These are phyloP conservation scores for Alentia gelatinosa DNA, from an alignment of 2,888 invertebrate species.

Conservation along the genomic window DNA sequence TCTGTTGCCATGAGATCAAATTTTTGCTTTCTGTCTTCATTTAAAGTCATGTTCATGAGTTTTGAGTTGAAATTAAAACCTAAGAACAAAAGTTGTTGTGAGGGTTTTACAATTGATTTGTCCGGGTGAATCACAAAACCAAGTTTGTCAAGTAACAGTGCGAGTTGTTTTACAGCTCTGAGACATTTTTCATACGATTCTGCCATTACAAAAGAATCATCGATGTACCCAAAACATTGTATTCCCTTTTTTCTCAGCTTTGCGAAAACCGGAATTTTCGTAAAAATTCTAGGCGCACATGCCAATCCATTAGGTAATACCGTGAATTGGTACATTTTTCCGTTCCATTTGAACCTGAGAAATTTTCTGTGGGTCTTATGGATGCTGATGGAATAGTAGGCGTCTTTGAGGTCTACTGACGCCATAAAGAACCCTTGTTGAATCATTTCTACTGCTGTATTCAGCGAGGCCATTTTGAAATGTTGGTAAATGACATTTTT, in stretches of 20 bases:
- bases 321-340: too few species aligned
- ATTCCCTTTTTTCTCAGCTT: not conserved
- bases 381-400: too few species aligned
- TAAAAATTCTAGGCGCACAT: not conserved
- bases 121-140: not conserved
- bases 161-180: not conserved
- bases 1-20: not conserved
- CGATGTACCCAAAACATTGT: not conserved
- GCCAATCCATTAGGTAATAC: slow-evolving; percentile 8
- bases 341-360: too few species aligned
- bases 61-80: not conserved
- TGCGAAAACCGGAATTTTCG: not conserved
- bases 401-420: too few species aligned
- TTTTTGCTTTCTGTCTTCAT: not conserved
- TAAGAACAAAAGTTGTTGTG: not conserved
- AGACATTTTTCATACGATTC: not conserved
- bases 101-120: not conserved
- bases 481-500: too few species aligned
- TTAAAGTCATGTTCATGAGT: not conserved
- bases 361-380: too few species aligned
- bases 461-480: too few species aligned
- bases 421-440: too few species aligned
- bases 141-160: not conserved
- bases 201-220: not conserved
- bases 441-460: too few species aligned